A percentile compares a stretch with the other conserved stretches of the same genome.
Evolutionary conservation across 2,113 vertebrate species (phyloP).

Genomic region (Pampusana beccarii): DNA sequence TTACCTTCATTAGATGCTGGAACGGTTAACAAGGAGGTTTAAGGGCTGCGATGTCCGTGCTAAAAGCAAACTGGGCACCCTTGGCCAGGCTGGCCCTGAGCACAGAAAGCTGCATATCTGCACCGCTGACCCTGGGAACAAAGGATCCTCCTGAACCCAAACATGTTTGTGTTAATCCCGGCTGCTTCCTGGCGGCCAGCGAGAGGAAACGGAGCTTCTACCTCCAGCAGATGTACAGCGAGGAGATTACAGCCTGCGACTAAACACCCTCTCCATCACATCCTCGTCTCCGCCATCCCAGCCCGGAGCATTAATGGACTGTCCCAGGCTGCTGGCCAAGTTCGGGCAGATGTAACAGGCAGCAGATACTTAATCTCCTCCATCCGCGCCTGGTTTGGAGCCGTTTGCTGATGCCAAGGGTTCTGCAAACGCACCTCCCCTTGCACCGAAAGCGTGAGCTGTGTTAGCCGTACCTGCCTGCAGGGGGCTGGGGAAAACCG

Average conservation of each 20-base stretch:
- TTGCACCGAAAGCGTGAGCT: fast-evolving
- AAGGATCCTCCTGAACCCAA: slow-evolving; percentile 36
- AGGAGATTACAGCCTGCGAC: slow-evolving; percentile 45
- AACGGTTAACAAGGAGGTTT: background rate
- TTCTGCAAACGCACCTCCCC: background rate
- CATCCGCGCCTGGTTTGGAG: background rate
- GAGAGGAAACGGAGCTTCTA: slow-evolving; percentile 32
- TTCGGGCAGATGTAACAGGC: slow-evolving; percentile 44
- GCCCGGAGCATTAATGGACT: background rate
- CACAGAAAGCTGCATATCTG: slow-evolving; percentile 6
- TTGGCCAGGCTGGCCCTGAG: slow-evolving; percentile 23
- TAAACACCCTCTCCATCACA: slow-evolving; percentile 66
- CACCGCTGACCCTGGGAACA: background rate
- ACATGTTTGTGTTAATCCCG: slow-evolving; percentile 56
- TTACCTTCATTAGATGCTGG: background rate
- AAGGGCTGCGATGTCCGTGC: background rate
- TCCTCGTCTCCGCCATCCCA: background rate
- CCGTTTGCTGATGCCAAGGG: background rate
- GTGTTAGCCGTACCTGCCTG: background rate
- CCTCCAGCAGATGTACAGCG: slow-evolving; percentile 61
- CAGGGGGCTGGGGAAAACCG: background rate
- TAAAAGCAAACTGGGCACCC: background rate
- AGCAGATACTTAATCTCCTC: background rate
- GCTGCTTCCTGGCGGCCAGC: slow-evolving; percentile 45
- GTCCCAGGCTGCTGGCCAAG: slow-evolving; percentile 51